Evolutionary conservation across 2,888 invertebrate species (phyloP), one percentile per base, ranked within the genome.

Genomic region (Ceramica pisi): DNA sequence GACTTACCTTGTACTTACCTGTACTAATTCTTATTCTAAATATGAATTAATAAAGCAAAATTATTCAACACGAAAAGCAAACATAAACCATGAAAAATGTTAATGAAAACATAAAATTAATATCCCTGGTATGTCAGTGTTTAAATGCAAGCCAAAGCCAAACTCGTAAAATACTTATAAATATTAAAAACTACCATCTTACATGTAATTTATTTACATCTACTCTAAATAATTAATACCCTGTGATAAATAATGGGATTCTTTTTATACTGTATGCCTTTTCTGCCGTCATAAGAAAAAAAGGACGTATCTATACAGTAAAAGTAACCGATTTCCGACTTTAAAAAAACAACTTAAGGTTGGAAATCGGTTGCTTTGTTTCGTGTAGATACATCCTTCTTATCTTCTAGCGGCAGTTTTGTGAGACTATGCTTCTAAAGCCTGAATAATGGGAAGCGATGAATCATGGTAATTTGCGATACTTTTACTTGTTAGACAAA

Each of bases 1-100:
- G 4, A 68, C 65, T 75, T 80, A 78, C 64, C 64, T 56, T 67
- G 19, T 8, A 64, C 68, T 75, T 62, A 80, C 68, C 57, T 65
- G 50, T 31, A 9, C 9, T 8, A 10, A n/a, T 50, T 12, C 19
- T 48, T 64, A 62, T n/a, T 26, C 1, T 56, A 53, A 64, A 23
- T 38, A 44, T 12, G 12, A 10, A 62, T 63, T 64, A 67, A 10
- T 61, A 23, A 46, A 65, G 31, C 23, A 50, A 55, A 31, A 44
- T 50, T 21, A 19, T 46, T 41, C 21, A 41, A 38, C 19, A 41
- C 19, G 23, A n/a, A 57, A 70, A 70, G 71, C 70, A 6, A 35
- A 64, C 26, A 61, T 53, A 50, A 55, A 23, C 31, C 46, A 80
- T 56, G 80, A 0, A 5, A 21, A 31, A 62, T 65, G 12, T 67